Conservation (phyloP, 2,113 vertebrate genomes). For the Salvelinus namaycush region DNA sequence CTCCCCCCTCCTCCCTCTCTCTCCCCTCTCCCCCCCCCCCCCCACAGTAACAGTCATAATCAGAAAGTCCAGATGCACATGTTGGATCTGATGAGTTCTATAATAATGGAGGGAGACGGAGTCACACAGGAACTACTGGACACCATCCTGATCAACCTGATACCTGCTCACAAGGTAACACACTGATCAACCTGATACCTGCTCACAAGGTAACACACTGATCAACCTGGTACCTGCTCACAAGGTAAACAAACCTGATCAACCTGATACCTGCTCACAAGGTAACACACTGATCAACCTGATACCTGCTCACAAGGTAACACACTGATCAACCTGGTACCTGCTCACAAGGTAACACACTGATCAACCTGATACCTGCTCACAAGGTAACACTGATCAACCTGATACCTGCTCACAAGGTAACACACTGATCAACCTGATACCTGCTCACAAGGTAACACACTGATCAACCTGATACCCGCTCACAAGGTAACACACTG, state of each 20-base stretch:
- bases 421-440: conserved; percentile 99
- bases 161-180: conserved; percentile 92
- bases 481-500: conserved; percentile 76
- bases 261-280: no score
- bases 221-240: conserved; percentile 99
- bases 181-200: conserved; percentile 97
- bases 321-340: conserved; percentile 45
- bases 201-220: conserved; percentile 95
- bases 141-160: conserved; percentile 99
- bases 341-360: conserved; percentile 79
- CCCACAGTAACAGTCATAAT: conserved; percentile 95
- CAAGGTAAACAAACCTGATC: conserved; percentile 85
- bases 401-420: no score
- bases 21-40: neutral
- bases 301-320: conserved; percentile 94
- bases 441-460: conserved; percentile 94
- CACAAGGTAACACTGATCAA: no score
- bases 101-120: conserved; percentile 99
- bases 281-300: conserved; percentile 96
- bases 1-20: neutral
- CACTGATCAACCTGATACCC: conserved; percentile 52
- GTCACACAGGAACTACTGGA: conserved; percentile 98
- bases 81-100: conserved; percentile 99
- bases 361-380: conserved; percentile 99
- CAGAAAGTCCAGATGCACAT: conserved; percentile 99